Base-by-base conservation (phyloP, 2,888 invertebrate species). In the Rhagium mordax region DNA sequence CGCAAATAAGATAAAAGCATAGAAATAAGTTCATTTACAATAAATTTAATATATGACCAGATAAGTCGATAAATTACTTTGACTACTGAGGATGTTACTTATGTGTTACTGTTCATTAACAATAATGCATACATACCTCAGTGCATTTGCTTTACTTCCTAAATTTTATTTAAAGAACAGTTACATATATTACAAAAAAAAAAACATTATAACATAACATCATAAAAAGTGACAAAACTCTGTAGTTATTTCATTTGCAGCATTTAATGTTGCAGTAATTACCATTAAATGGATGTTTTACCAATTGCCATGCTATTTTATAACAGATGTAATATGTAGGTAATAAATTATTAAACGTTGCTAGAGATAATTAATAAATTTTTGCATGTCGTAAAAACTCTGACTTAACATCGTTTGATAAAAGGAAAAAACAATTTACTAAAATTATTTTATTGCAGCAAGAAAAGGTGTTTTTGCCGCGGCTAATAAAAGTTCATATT, bases 251-350 rank as follows among this genome's bases (percentile, higher is more conserved):
- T 47, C 20, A 62, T 62, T 62, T 20, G 6, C 60, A 48, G 21
- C 2, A 20, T 33, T 18, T 48, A 48, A 24, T 61, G 48, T 41
- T 62, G 24, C 21, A 13, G 55, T 48, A 62, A 62, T 62, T 62
- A 47, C n/a, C 21, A 48, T 61, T 62, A 62, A 48, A 62, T 47
- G 20, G 15, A 47, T 47, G n/a, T 48, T 62, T 21, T 18, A 48
- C 61, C 33, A 62, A 41, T 48, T 62, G 24, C 61, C 15, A 15
- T 5, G 21, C 21, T 48, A 48, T 62, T 62, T 48, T 62, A 15
- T n/a, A 62, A 47, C 61, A 62, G 61, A 62, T 62, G 61, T 47
- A 47, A 47, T 18, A 62, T 60, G 41, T 62, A 47, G 21, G 48
- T 5, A 41, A 41, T 41, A 61, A 48, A 62, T 62, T 62, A 21